Conservation (phyloP, 2,797 vertebrate genomes). For the Acomys russatus region DNA sequence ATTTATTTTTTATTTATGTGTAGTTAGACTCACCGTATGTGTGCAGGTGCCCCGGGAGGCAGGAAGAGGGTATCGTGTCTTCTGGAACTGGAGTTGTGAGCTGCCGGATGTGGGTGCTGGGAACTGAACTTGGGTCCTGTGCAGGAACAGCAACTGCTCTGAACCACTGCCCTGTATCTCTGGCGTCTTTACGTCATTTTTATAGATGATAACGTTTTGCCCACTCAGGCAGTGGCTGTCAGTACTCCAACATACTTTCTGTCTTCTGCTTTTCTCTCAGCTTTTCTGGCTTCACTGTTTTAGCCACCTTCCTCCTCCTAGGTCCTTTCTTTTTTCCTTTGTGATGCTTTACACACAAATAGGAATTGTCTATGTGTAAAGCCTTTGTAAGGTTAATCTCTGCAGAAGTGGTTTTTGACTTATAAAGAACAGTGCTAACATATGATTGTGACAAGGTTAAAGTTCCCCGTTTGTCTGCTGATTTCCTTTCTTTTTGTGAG, state of each 20-base stretch:
- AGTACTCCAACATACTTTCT: not conserved
- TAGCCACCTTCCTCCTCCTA: not conserved
- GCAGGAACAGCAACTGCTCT: not conserved
- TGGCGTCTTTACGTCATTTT: not conserved
- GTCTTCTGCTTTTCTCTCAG: not conserved
- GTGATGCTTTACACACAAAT: slow-evolving; percentile 18
- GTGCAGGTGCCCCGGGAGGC: not conserved
- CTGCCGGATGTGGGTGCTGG: not conserved
- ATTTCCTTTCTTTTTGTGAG: slow-evolving; percentile 59
- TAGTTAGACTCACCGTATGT: not conserved
- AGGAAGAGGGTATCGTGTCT: not conserved
- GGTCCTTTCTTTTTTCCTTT: slow-evolving; percentile 1
- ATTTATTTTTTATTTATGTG: not conserved
- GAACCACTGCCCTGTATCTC: not conserved
- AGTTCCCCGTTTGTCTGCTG: slow-evolving; percentile 49
- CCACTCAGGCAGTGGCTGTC: not conserved
- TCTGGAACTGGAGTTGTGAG: not conserved
- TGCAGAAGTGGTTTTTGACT: slow-evolving; percentile 3
- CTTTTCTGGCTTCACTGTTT: not conserved
- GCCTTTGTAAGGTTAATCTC: slow-evolving; percentile 30
- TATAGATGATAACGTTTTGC: not conserved
- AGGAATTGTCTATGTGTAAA: slow-evolving; percentile 38
- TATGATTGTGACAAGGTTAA: not conserved
- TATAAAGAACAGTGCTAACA: not conserved
- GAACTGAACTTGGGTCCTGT: not conserved